Percentiles rank a stretch among this genome's conserved stretches.
Conservation (phyloP, 2,888 invertebrate species). For the Camponotus fellah region DNA sequence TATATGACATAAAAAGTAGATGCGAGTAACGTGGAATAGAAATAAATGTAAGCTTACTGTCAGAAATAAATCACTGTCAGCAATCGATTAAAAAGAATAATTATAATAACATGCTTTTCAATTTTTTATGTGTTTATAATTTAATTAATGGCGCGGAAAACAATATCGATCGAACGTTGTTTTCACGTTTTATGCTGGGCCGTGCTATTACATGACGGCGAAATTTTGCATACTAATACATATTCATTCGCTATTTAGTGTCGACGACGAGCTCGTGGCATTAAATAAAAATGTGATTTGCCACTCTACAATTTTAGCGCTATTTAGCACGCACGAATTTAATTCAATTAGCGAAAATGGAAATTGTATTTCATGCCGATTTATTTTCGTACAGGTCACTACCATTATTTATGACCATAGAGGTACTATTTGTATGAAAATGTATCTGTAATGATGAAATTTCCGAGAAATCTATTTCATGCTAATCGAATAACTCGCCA, state of each 20-base stretch:
- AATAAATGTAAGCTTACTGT: background rate
- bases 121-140: background rate
- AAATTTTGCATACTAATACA: conserved; percentile 47
- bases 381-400: conserved; percentile 13
- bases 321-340: conserved; percentile 39
- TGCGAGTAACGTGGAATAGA: background rate
- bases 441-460: background rate
- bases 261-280: conserved; percentile 22
- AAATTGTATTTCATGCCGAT: conserved; percentile 33
- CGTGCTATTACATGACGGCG: conserved; percentile 24
- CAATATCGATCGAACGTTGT: conserved; percentile 4
- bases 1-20: background rate
- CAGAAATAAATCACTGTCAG: conserved; percentile 3
- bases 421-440: conserved; percentile 16
- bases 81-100: background rate
- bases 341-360: conserved; percentile 46
- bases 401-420: background rate
- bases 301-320: conserved; percentile 46
- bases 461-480: background rate
- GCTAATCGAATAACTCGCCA: background rate
- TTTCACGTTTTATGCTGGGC: conserved; percentile 9
- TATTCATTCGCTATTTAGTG: conserved; percentile 48
- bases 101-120: background rate
- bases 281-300: conserved; percentile 53
- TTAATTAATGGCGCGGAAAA: conserved; percentile 16